Conservation (phyloP, 2,888 invertebrate species). For the Yponomeuta cagnagella region DNA sequence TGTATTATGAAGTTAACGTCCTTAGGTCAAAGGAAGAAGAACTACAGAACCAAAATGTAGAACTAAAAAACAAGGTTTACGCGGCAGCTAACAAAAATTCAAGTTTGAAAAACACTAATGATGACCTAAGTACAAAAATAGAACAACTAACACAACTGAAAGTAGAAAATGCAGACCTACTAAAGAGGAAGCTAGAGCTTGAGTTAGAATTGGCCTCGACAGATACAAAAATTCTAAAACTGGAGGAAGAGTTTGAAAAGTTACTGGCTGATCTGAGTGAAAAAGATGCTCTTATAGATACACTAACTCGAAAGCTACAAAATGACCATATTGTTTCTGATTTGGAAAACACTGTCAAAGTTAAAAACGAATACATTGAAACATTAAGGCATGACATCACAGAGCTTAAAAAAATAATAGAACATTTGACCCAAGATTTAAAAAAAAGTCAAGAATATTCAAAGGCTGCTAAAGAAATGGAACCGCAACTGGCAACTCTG, state of each 20-base stretch:
- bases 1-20: constrained; percentile 16
- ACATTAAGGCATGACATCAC: constrained; percentile 30
- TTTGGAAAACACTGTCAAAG: constrained; percentile 35
- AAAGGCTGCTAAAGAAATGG: constrained; percentile 31
- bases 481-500: constrained; percentile 37
- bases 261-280: constrained; percentile 54
- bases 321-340: background rate
- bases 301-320: constrained; percentile 40
- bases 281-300: constrained; percentile 53
- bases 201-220: constrained; percentile 46
- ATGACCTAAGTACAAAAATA: constrained; percentile 31
- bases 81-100: constrained; percentile 33
- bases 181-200: constrained; percentile 35
- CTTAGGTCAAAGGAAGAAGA: constrained; percentile 9
- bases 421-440: constrained; percentile 36
- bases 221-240: constrained; percentile 44
- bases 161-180: constrained; percentile 42
- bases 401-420: constrained; percentile 35
- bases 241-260: constrained; percentile 60
- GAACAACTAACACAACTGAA: constrained; percentile 28
- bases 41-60: background rate
- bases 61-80: background rate
- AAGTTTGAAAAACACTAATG: constrained; percentile 30
- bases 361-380: constrained; percentile 49
- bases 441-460: background rate